phyloP scores from a whole-genome alignment of 2,888 invertebrate species.

The Archips xylosteana region DNA sequence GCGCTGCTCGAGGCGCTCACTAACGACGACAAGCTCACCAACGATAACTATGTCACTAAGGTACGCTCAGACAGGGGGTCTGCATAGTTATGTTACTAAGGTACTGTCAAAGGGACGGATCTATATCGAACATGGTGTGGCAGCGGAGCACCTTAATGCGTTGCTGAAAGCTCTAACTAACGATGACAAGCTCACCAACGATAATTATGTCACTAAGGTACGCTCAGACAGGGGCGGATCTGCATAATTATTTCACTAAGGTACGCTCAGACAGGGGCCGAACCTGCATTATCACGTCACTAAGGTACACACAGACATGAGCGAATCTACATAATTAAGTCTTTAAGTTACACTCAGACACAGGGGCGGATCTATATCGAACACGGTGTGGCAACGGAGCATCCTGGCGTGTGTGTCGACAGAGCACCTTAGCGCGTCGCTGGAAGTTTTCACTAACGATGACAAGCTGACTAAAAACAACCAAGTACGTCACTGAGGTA shows the following conservation, averaged over 20 bases:
- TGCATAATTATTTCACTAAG: no score
- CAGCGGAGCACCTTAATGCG: slow-evolving; percentile 63
- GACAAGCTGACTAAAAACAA: slow-evolving; percentile 72
- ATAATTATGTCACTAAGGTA: slow-evolving; percentile 79
- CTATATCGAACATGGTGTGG: slow-evolving; percentile 66
- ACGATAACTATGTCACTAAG: slow-evolving; percentile 77
- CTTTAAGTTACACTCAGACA: no score
- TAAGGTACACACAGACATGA: no score
- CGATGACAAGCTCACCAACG: slow-evolving; percentile 68
- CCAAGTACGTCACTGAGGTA: slow-evolving; percentile 78
- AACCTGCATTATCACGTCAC: no score
- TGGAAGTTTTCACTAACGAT: slow-evolving; percentile 56
- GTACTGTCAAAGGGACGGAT: no score
- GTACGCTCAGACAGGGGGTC: no score
- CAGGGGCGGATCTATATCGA: slow-evolving; percentile 65
- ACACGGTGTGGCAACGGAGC: slow-evolving; percentile 70
- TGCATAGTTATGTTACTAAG: no score
- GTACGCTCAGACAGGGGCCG: no score
- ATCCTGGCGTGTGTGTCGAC: slow-evolving; percentile 53
- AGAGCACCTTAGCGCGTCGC: slow-evolving; percentile 55
- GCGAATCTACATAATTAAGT: no score
- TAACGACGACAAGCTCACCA: slow-evolving; percentile 65
- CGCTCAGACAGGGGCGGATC: no score
- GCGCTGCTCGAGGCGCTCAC: slow-evolving; percentile 60
- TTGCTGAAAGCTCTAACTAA: slow-evolving; percentile 59